Conservation (phyloP, 2,888 invertebrate species). For the Macaria liturata region DNA sequence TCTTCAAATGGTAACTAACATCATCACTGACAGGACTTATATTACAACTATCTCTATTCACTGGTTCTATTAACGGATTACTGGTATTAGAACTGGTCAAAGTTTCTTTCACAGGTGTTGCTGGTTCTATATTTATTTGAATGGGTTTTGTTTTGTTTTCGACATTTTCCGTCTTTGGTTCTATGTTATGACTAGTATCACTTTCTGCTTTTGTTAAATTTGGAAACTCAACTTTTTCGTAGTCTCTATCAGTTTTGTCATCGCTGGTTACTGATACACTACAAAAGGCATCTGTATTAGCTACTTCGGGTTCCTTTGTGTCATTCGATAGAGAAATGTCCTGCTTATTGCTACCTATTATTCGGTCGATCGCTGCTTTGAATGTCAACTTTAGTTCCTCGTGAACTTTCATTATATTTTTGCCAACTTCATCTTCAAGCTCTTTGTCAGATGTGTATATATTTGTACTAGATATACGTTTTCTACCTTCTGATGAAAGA, state of each 20-base stretch:
- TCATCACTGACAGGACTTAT: constrained; percentile 47
- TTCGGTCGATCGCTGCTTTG: constrained; percentile 67
- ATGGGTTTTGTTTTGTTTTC: constrained; percentile 5
- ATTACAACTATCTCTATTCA: constrained; percentile 20
- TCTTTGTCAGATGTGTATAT: constrained; percentile 23
- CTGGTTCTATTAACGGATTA: constrained; percentile 37
- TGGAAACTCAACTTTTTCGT: constrained; percentile 13
- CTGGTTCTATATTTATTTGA: constrained; percentile 21
- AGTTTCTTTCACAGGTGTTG: constrained; percentile 18
- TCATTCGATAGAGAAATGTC: constrained; percentile 35
- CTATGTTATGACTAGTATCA: constrained; percentile 5
- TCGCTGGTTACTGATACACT: constrained; percentile 12
- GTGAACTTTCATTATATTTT: constrained; percentile 64
- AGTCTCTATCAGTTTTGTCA: constrained; percentile 10
- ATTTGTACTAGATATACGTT: constrained; percentile 45
- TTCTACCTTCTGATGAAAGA: constrained; percentile 61
- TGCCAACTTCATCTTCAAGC: constrained; percentile 52
- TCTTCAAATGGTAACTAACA: constrained; percentile 74
- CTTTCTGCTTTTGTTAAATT: constrained; percentile 1
- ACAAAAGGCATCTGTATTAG: constrained; percentile 23
- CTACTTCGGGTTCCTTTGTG: constrained; percentile 25
- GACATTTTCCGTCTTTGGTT: constrained; percentile 6
- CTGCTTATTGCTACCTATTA: constrained; percentile 50
- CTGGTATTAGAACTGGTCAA: constrained; percentile 19
- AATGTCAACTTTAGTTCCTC: constrained; percentile 67